phyloP scores from a whole-genome alignment of 2,113 vertebrate species.

The Epinephelus lanceolatus region DNA sequence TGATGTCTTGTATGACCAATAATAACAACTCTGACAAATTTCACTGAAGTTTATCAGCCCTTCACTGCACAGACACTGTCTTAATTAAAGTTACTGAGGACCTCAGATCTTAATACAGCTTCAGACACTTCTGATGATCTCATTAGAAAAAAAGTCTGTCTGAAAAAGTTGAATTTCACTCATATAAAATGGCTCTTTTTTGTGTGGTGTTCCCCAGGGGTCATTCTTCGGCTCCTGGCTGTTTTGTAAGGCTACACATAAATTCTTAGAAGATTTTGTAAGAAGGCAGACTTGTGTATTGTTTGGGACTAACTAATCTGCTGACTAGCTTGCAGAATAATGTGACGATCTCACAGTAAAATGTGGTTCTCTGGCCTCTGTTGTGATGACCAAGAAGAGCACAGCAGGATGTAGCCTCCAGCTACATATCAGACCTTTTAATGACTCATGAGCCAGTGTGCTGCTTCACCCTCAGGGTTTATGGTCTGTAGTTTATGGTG shows the following conservation, averaged over 20 bases:
- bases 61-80: neutral
- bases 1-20: neutral
- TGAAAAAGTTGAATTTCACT: neutral
- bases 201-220: neutral
- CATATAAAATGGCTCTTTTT: neutral
- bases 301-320: neutral
- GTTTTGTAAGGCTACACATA: neutral
- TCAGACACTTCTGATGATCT: neutral
- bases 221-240: neutral
- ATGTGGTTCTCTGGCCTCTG: slow-evolving; percentile 2
- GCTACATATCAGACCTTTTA: slow-evolving; percentile 44
- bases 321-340: neutral
- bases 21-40: slow-evolving; percentile 7
- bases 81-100: slow-evolving; percentile 11
- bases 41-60: slow-evolving; percentile 1
- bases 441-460: slow-evolving; percentile 49
- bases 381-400: slow-evolving; percentile 34
- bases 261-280: neutral
- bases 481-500: neutral
- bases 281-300: no score
- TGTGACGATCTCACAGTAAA: neutral
- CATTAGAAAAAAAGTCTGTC: neutral
- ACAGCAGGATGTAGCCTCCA: slow-evolving; percentile 12
- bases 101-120: neutral
- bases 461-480: slow-evolving; percentile 3